Evolutionary conservation across 1,140 invertebrate genomes (phyloP), one percentile per base, ranked within the genome.

Genomic region (Proctacanthus coquilletti): DNA sequence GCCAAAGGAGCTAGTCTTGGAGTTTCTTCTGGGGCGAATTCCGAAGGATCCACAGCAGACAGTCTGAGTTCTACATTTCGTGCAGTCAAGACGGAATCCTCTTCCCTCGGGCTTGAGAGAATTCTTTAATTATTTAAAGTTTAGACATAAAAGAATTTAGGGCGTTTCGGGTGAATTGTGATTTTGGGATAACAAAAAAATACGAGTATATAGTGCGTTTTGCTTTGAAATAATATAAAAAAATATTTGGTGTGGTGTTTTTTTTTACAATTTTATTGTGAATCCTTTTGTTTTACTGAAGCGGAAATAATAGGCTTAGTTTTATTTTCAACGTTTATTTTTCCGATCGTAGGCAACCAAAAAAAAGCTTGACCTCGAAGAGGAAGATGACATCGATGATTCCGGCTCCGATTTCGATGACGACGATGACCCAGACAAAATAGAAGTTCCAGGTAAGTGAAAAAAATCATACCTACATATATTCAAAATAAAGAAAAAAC

Each of bases 351-450:
- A 50, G 45, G 42, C 45, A n/a, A 64, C 63, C 39, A 65, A 64
- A 51, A 52, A 58, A 19, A 52, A 51, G 34, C 52, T 49, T 18
- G 58, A 53, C 47, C 60, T 55, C 25, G 61, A 60, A 31, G 52
- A 54, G 38, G 63, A 66, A 36, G 69, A 71, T 37, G 72, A 74
- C 53, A 76, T 79, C 40, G 71, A 76, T 40, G 71, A 74, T 37
- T 80, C 77, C 21, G 79, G 74, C 40, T 81, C 78, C 42, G 81
- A 85, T 53, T 84, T 84, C 59, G 81, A 84, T 52, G 82, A 85
- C 52, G 81, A 86, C 62, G 82, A 85, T 46, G 84, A 88, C 71
- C 84, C 84, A 39, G 84, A 88, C 59, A 84, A 83, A 64, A 83
- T 85, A 61, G 78, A 86, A 74, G 81, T 88, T 25, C 83, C 83